A percentile compares a stretch with the other conserved stretches of the same genome.
Conservation (phyloP, 2,113 vertebrate species). For the Ranitomeya imitator region DNA sequence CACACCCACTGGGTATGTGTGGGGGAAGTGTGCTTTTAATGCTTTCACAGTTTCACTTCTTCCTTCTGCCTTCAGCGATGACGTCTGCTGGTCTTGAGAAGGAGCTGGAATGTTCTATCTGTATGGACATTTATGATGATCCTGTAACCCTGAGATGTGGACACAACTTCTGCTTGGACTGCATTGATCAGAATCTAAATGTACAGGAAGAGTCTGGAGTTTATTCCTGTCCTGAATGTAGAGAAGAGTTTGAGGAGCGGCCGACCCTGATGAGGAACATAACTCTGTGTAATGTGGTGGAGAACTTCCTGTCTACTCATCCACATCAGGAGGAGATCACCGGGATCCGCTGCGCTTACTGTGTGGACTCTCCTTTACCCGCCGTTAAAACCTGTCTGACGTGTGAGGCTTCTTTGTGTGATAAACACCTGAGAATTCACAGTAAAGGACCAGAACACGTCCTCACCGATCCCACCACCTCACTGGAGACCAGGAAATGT, state of each 20-base stretch:
- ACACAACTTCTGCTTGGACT: not conserved
- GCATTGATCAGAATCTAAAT: not conserved
- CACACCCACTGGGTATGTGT: no score
- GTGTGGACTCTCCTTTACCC: not conserved
- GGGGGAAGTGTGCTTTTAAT: no score
- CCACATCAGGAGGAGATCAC: not conserved
- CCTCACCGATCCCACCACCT: not conserved
- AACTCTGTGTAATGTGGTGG: not conserved
- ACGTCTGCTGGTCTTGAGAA: not conserved
- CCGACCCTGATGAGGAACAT: not conserved
- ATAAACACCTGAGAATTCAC: not conserved
- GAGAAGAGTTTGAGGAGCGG: not conserved
- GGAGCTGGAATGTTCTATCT: not conserved
- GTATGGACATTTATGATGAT: not conserved
- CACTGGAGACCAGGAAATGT: not conserved
- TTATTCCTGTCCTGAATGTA: not conserved
- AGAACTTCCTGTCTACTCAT: not conserved
- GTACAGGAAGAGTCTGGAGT: not conserved
- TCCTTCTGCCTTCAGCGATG: not conserved
- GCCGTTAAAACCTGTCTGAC: not conserved
- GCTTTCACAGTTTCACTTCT: no score
- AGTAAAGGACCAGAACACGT: not conserved
- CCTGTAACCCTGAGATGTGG: not conserved
- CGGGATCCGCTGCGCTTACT: not conserved
- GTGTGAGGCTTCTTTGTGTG: not conserved